These are phyloP conservation scores for Sitta europaea DNA, from an alignment of 2,113 vertebrate genomes.

Conservation along the genomic window DNA sequence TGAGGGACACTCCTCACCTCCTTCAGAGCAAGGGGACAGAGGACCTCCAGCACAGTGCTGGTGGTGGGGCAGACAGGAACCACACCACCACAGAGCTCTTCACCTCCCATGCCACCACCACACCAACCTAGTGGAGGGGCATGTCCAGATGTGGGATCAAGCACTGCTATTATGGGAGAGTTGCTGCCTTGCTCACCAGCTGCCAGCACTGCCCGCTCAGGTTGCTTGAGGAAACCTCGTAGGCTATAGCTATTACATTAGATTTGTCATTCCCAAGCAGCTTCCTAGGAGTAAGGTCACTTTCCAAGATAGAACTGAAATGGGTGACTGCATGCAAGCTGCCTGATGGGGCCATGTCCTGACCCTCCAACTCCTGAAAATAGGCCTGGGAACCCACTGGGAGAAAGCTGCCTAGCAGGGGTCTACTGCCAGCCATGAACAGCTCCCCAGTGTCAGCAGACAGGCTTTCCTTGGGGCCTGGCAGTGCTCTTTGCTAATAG, in stretches of 20 bases:
- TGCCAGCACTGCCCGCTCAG: not conserved
- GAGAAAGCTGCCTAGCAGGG: not conserved
- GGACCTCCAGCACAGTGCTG: accelerated
- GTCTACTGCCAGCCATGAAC: no score
- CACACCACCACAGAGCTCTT: not conserved
- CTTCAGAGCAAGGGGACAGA: not conserved
- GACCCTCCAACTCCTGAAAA: not conserved
- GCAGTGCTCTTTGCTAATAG: not conserved
- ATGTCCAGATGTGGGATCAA: not conserved
- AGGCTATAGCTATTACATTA: not conserved
- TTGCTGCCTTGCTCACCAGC: not conserved
- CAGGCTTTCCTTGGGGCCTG: not conserved
- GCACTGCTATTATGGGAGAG: accelerated
- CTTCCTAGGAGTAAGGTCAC: not conserved
- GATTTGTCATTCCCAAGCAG: not conserved
- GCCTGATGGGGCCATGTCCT: not conserved
- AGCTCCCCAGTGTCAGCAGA: not conserved
- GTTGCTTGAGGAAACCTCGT: not conserved
- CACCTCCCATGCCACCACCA: not conserved
- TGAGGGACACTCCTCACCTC: not conserved
- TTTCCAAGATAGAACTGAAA: not conserved
- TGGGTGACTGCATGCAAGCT: not conserved
- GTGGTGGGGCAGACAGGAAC: not conserved
- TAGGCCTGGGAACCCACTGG: not conserved
- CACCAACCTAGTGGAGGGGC: accelerated